Conservation (phyloP, 2,113 vertebrate species). For the Zootoca vivipara region DNA sequence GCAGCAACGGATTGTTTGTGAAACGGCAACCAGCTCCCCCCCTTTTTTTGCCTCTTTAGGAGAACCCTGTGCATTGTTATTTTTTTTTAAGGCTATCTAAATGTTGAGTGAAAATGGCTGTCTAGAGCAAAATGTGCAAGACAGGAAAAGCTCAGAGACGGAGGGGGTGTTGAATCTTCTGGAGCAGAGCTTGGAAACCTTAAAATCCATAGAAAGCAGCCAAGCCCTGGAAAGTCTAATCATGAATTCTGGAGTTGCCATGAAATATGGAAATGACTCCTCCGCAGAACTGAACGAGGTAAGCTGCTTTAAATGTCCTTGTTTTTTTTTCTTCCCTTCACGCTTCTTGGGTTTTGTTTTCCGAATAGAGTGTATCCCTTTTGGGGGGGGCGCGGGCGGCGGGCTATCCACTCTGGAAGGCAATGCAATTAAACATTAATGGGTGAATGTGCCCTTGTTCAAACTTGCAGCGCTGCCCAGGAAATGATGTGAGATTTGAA, state of each 20-base stretch:
- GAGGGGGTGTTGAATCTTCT: conserved; percentile 47
- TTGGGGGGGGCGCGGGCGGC: not conserved
- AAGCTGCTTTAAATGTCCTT: conserved; percentile 67
- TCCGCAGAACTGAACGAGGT: conserved; percentile 84
- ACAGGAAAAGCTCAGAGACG: conserved; percentile 41
- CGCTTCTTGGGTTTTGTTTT: conserved; percentile 38
- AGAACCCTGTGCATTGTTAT: conserved; percentile 47
- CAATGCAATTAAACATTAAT: conserved; percentile 66
- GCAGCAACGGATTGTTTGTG: conserved; percentile 55
- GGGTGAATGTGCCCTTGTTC: conserved; percentile 63
- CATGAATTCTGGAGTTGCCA: conserved; percentile 85
- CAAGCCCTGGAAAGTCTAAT: conserved; percentile 69
- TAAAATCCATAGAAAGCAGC: conserved; percentile 61
- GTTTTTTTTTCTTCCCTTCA: not conserved
- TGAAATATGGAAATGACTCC: conserved; percentile 79
- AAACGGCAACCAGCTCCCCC: conserved; percentile 46
- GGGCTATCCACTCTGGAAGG: conserved; percentile 38
- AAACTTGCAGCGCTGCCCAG: conserved; percentile 66
- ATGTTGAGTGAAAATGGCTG: conserved; percentile 76
- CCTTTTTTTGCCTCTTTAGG: conserved; percentile 30
- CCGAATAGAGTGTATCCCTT: conserved; percentile 9
- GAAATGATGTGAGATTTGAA: conserved; percentile 67
- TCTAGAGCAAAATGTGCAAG: conserved; percentile 68
- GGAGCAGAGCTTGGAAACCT: conserved; percentile 47
- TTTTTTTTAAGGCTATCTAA: conserved; percentile 42